Conservation (phyloP, 2,113 vertebrate genomes). For the Eretmochelys imbricata region DNA sequence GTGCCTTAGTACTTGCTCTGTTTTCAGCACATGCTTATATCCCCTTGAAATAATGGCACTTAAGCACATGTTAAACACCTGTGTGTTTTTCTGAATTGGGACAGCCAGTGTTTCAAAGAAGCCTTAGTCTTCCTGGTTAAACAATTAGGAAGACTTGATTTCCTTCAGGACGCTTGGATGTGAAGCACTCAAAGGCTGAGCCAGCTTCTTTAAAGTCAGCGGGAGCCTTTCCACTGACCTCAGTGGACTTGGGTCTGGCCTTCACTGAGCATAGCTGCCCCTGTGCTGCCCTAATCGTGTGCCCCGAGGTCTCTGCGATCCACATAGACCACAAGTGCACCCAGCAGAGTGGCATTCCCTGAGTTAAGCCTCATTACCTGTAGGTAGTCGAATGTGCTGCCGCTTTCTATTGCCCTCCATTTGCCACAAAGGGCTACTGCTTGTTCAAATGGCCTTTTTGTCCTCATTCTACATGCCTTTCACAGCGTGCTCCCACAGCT, state of each 20-base stretch:
- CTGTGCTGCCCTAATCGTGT: accelerated
- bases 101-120: neutral
- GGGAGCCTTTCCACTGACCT: neutral
- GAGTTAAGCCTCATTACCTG: accelerated
- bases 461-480: neutral
- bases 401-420: accelerated
- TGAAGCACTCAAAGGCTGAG: neutral
- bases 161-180: neutral
- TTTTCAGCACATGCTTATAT: neutral
- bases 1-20: neutral
- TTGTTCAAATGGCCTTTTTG: neutral
- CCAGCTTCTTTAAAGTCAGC: neutral
- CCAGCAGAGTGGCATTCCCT: neutral
- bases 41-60: neutral
- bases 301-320: neutral
- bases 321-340: accelerated
- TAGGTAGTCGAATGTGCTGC: accelerated
- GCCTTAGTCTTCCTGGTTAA: neutral
- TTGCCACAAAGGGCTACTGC: accelerated
- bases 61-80: neutral
- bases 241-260: neutral
- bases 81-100: neutral
- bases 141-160: constrained; percentile 15
- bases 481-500: accelerated
- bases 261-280: neutral